Evolutionary conservation across 2,797 vertebrate species (phyloP), one percentile per base, ranked within the genome.

Genomic region (Myotis findleyi): DNA sequence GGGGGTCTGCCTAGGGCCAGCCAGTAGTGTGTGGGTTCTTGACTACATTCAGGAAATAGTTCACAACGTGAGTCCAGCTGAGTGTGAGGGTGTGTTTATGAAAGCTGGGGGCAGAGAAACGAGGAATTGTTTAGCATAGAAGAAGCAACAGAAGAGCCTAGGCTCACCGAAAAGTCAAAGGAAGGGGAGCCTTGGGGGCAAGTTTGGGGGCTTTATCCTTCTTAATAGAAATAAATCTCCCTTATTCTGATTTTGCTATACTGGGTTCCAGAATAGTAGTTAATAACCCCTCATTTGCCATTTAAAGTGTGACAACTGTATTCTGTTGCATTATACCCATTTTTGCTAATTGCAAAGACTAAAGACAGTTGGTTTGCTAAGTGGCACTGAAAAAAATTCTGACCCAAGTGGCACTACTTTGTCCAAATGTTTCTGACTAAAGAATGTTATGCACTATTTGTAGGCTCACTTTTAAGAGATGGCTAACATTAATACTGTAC

Each of bases 401-500:
- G 92, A 96, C 96, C 27, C n/a, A 27, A 87, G 95, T 98, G n/a
- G n/a, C n/a, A 97, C 92, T 97, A 96, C 81, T 91, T 73, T 97
- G 93, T 97, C 97, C 97, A 97, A 97, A 98, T 96, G 97, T 97
- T 94, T 97, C 93, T 96, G 97, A 98, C 97, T 96, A 97, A 98
- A 97, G 93, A 97, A 97, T 97, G 23, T 66, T 66, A n/a, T 8
- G 92, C 94, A 98, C 96, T 98, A 98, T 98, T 98, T 98, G 98
- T 98, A 98, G 96, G 97, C 97, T 97, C 97, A 97, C 90, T 98
- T 97, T 96, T 72, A 95, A 85, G 96, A 98, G 97, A 97, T 98
- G 97, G 97, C 96, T 98, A 98, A 98, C 98, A 98, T 96, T 98
- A 98, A 97, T 96, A 98, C 98, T 98, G 98, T 98, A 98, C 98